These are phyloP conservation scores for Tenualosa thibaudeaui DNA, from an alignment of 2,797 vertebrate genomes.

Conservation along the genomic window DNA sequence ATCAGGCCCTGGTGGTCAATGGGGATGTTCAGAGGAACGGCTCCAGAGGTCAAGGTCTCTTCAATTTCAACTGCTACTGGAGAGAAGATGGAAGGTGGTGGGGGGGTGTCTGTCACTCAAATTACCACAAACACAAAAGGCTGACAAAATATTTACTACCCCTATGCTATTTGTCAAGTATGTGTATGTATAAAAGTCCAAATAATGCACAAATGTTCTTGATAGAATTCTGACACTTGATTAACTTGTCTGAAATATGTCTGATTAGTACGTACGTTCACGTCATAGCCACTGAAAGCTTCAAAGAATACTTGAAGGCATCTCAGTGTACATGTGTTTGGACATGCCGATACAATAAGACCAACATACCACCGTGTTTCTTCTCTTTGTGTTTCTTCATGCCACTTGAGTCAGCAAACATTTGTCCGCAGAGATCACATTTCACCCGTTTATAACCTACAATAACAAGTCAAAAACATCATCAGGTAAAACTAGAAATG, in stretches of 20 bases:
- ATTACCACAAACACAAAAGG: no score
- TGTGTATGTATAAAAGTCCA: no score
- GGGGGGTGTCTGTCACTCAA: neutral
- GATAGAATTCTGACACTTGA: no score
- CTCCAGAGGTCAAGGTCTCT: slow-evolving; percentile 31
- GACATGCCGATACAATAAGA: neutral
- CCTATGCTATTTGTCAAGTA: no score
- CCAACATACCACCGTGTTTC: slow-evolving; percentile 84
- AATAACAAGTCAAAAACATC: slow-evolving; percentile 38
- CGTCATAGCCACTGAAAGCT: no score
- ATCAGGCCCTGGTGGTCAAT: slow-evolving; percentile 63
- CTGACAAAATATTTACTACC: no score
- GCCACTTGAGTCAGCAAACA: slow-evolving; percentile 93
- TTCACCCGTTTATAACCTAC: slow-evolving; percentile 91
- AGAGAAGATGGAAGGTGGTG: neutral
- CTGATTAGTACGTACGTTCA: no score
- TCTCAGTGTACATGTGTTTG: no score
- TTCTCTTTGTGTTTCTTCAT: slow-evolving; percentile 96
- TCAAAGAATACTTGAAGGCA: no score
- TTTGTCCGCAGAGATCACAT: slow-evolving; percentile 94
- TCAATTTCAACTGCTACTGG: neutral
- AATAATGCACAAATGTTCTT: no score
- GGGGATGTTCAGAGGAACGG: slow-evolving; percentile 57
- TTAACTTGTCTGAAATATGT: no score
- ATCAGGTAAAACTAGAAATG: neutral